Conservation (phyloP, 2,888 invertebrate genomes). For the Brachynemurus nebulosus region DNA sequence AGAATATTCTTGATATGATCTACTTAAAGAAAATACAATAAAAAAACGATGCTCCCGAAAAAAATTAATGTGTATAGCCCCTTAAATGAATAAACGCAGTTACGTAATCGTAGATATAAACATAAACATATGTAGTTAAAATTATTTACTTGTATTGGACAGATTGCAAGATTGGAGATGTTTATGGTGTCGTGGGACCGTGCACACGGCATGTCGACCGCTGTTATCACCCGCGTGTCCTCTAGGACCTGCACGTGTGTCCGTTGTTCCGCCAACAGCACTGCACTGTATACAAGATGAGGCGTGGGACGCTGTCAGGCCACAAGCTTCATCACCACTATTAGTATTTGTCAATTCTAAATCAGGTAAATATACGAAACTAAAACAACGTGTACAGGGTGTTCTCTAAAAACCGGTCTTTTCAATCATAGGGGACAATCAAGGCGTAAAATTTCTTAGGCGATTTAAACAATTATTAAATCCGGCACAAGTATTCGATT, state of each 20-base stretch:
- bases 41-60: too few relatives aligned
- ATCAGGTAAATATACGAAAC: slow-evolving; percentile 42
- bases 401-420: too few relatives aligned
- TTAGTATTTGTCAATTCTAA: slow-evolving; percentile 96
- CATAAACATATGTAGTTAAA: too few relatives aligned
- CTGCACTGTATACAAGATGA: slow-evolving; percentile 87
- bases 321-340: slow-evolving; percentile 53
- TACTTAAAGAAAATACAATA: too few relatives aligned
- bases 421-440: slow-evolving; percentile 79
- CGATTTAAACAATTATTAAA: slow-evolving; percentile 90
- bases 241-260: slow-evolving; percentile 77
- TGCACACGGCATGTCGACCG: slow-evolving; percentile 84
- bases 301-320: slow-evolving; percentile 76
- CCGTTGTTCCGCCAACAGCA: slow-evolving; percentile 87
- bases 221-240: slow-evolving; percentile 65
- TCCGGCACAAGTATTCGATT: slow-evolving; percentile 95
- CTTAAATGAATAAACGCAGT: too few relatives aligned
- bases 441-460: slow-evolving; percentile 89
- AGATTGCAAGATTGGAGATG: slow-evolving; percentile 91
- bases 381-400: not conserved
- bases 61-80: too few relatives aligned
- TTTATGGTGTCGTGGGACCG: slow-evolving; percentile 86
- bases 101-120: too few relatives aligned
- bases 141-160: slow-evolving; percentile 1
- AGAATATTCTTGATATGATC: too few relatives aligned